Percentiles rank a stretch among this genome's conserved stretches.
phyloP scores from a whole-genome alignment of 2,113 vertebrate species.

The Ictalurus furcatus region DNA sequence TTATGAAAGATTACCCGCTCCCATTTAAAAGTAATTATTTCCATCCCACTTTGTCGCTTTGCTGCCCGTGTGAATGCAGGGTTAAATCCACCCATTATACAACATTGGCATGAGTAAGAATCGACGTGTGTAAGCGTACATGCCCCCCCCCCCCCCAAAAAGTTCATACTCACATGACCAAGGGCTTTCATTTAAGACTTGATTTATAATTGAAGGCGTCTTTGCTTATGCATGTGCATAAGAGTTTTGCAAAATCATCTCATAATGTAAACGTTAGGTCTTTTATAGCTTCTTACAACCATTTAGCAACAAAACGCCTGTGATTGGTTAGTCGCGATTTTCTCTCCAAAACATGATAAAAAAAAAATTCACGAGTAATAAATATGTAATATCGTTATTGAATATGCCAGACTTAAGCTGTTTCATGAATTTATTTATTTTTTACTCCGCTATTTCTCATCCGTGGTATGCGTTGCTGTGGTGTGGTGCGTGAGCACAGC shows the following conservation, averaged over 20 bases:
- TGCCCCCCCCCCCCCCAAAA: background rate
- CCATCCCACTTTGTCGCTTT: background rate
- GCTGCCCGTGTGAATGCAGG: background rate
- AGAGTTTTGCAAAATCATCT: background rate
- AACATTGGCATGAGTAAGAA: background rate
- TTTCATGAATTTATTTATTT: background rate
- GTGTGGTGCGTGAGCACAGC: constrained; percentile 10
- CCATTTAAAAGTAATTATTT: background rate
- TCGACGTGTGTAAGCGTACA: background rate
- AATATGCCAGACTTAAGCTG: background rate
- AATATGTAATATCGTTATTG: background rate
- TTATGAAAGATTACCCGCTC: background rate
- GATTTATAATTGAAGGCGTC: too few relatives aligned
- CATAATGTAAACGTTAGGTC: background rate
- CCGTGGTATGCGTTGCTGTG: background rate
- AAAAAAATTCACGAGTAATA: too few relatives aligned
- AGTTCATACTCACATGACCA: background rate
- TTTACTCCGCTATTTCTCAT: background rate
- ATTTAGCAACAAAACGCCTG: background rate
- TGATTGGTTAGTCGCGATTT: background rate
- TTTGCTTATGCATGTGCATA: too few relatives aligned
- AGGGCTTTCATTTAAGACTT: background rate
- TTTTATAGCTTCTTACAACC: background rate
- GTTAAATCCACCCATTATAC: background rate
- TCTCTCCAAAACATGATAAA: background rate